Evolutionary conservation across 2,113 vertebrate species (phyloP).

Genomic region (Nesoenas mayeri): DNA sequence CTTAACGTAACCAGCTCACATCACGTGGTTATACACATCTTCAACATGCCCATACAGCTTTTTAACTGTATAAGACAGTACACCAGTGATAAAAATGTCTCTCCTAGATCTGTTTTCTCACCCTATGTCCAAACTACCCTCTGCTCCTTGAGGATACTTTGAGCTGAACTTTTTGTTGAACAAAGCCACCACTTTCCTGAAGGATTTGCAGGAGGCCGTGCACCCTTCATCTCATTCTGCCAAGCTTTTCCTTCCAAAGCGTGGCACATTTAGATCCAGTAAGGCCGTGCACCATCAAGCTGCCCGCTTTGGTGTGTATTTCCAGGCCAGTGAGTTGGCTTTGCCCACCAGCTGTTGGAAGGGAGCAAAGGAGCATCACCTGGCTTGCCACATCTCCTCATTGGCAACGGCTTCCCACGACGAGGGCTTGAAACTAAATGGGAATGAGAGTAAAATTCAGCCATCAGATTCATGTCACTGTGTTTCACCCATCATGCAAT

Average conservation of each 20-base stretch:
- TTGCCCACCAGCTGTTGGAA: neutral
- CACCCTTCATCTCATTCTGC: neutral
- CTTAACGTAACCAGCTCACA: neutral
- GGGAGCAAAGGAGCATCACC: constrained; percentile 76
- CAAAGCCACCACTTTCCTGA: neutral
- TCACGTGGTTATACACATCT: neutral
- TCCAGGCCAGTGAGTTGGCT: constrained; percentile 9
- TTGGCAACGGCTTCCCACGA: constrained; percentile 97
- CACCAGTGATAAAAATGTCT: neutral
- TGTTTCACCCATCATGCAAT: neutral
- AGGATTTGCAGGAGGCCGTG: neutral
- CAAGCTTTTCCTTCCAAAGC: neutral
- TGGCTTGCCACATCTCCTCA: constrained; percentile 99
- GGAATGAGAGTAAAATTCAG: constrained; percentile 21
- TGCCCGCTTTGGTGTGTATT: neutral
- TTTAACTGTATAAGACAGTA: neutral
- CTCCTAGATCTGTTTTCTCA: neutral
- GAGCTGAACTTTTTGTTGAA: neutral
- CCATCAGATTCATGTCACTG: neutral
- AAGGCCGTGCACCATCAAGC: neutral
- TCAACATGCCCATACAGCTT: neutral
- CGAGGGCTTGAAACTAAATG: constrained; percentile 84
- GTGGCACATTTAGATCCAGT: neutral
- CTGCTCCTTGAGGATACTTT: neutral
- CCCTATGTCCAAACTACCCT: neutral